Percentiles rank a stretch among this genome's conserved stretches.
Evolutionary conservation across 2,888 invertebrate species (phyloP).

Genomic region (Agriopis marginaria): DNA sequence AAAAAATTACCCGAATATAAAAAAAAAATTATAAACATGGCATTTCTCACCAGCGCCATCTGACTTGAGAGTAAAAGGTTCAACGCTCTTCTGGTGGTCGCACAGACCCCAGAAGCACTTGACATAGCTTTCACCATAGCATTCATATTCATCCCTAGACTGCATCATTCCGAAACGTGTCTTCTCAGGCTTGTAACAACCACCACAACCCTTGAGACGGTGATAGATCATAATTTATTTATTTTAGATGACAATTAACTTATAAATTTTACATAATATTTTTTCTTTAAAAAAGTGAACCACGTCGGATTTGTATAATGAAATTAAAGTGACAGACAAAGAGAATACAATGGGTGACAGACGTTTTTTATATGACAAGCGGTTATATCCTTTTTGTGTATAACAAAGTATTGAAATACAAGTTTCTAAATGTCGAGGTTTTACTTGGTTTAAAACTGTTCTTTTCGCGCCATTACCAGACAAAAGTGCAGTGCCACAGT

Average conservation of each 20-base stretch:
- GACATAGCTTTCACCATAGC: slow-evolving; percentile 72
- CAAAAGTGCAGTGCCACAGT: too few species aligned
- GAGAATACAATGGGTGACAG: too few species aligned
- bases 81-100: slow-evolving; percentile 65
- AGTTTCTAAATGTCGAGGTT: too few species aligned
- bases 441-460: too few species aligned
- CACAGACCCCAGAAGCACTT: slow-evolving; percentile 79
- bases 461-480: too few species aligned
- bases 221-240: slow-evolving; percentile 40
- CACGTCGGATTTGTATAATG: neutral
- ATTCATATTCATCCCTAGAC: slow-evolving; percentile 66
- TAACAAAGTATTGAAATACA: too few species aligned
- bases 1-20: too few species aligned
- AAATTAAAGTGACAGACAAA: neutral
- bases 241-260: slow-evolving; percentile 6
- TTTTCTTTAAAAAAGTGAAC: neutral
- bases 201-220: slow-evolving; percentile 54
- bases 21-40: too few species aligned
- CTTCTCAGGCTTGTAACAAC: slow-evolving; percentile 61
- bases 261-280: slow-evolving; percentile 26
- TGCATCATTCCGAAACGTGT: slow-evolving; percentile 64
- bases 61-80: slow-evolving; percentile 39
- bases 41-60: slow-evolving; percentile 34
- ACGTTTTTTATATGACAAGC: too few species aligned
- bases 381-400: too few species aligned